phyloP scores from a whole-genome alignment of 1,140 invertebrate genomes.

The Cotesia glomerata region DNA sequence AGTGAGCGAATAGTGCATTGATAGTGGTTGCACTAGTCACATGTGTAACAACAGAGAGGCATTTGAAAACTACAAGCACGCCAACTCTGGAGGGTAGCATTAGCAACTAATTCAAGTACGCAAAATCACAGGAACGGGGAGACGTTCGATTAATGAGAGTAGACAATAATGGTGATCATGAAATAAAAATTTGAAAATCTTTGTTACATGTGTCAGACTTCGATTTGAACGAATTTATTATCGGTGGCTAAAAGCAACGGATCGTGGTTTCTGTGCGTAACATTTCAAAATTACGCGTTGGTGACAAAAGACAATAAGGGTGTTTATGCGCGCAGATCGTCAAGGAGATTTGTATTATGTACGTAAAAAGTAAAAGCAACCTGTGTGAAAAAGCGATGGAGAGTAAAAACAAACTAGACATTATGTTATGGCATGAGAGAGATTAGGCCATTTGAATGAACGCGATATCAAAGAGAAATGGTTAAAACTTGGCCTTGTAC shows the following conservation, averaged over 20 bases:
- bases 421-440: constrained; percentile 16
- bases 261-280: constrained; percentile 25
- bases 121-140: constrained; percentile 20
- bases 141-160: constrained; percentile 15
- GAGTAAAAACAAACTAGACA: background rate
- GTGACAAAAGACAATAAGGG: background rate
- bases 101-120: constrained; percentile 24
- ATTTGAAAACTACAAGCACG: constrained; percentile 16
- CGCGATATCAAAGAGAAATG: constrained; percentile 18
- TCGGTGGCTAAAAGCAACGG: constrained; percentile 24
- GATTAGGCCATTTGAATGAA: constrained; percentile 26
- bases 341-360: constrained; percentile 27
- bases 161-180: constrained; percentile 5
- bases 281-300: constrained; percentile 23
- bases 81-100: constrained; percentile 21
- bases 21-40: constrained; percentile 27
- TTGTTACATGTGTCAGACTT: constrained; percentile 29
- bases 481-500: constrained; percentile 7
- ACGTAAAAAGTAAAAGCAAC: background rate
- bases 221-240: constrained; percentile 32
- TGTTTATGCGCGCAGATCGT: constrained; percentile 7
- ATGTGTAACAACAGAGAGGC: constrained; percentile 25
- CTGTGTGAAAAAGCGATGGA: background rate
- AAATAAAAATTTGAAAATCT: constrained; percentile 16
- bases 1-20: constrained; percentile 28